These are phyloP conservation scores for Achroia grisella DNA, from an alignment of 1,140 invertebrate genomes.

Conservation along the genomic window DNA sequence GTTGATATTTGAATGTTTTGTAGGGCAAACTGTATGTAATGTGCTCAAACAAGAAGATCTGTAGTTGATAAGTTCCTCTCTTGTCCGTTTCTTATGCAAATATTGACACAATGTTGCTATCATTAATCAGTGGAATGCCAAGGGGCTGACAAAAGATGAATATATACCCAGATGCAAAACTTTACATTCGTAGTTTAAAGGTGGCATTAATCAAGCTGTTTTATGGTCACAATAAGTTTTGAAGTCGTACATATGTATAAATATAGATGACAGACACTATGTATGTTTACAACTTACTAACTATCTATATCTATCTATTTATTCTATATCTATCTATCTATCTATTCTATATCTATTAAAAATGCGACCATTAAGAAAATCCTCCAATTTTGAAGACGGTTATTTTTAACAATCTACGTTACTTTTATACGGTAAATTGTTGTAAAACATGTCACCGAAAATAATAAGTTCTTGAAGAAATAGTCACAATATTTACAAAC, in stretches of 20 bases:
- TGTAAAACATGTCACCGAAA: neutral
- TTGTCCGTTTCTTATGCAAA: constrained; percentile 71
- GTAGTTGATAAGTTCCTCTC: constrained; percentile 54
- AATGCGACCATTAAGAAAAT: too few relatives aligned
- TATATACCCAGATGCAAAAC: constrained; percentile 28
- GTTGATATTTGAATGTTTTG: constrained; percentile 24
- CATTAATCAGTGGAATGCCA: constrained; percentile 63
- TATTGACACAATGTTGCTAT: constrained; percentile 64
- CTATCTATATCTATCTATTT: too few relatives aligned
- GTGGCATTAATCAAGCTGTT: constrained; percentile 31
- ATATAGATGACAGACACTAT: too few relatives aligned
- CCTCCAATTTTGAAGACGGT: too few relatives aligned
- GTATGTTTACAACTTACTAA: too few relatives aligned
- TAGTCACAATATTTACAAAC: constrained; percentile 34
- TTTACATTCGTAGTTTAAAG: too few relatives aligned
- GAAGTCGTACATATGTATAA: too few relatives aligned
- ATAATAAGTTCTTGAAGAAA: neutral
- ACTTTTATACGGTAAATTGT: too few relatives aligned
- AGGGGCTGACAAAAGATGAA: constrained; percentile 35
- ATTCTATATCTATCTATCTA: too few relatives aligned
- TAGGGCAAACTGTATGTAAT: constrained; percentile 41
- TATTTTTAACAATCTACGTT: too few relatives aligned
- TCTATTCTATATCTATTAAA: too few relatives aligned
- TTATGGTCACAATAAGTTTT: constrained; percentile 8
- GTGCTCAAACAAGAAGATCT: constrained; percentile 47